Evolutionary conservation across 2,888 invertebrate genomes (phyloP).

Genomic region (Cepaea hortensis): DNA sequence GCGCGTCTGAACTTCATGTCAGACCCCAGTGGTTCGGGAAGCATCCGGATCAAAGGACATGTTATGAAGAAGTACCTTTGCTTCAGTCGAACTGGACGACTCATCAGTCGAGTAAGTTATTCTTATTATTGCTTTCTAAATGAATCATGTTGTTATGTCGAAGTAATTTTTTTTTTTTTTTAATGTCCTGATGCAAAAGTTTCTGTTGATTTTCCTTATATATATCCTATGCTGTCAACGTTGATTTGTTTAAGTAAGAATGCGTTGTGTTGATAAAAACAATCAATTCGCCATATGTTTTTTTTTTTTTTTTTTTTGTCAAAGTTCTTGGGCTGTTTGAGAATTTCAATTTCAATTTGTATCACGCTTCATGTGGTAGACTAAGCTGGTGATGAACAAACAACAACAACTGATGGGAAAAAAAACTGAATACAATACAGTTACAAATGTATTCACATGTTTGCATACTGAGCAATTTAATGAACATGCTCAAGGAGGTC

Average conservation of each 20-base stretch:
- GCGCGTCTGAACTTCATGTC: slow-evolving; percentile 46
- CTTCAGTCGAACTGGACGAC: slow-evolving; percentile 46
- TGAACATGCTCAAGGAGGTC: too few relatives aligned
- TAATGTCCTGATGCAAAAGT: background rate
- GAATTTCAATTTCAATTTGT: too few relatives aligned
- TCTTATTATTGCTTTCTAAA: background rate
- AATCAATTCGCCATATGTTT: too few relatives aligned
- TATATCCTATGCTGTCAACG: background rate
- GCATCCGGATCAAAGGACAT: slow-evolving; percentile 39
- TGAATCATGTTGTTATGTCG: background rate
- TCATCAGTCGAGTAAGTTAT: slow-evolving; percentile 50
- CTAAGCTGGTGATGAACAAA: too few relatives aligned
- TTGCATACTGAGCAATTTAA: too few relatives aligned
- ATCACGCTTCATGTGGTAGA: too few relatives aligned
- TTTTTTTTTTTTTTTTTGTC: too few relatives aligned
- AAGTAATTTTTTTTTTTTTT: background rate
- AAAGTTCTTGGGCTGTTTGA: too few relatives aligned
- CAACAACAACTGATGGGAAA: too few relatives aligned
- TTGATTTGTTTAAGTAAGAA: background rate
- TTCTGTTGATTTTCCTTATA: background rate
- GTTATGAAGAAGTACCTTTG: slow-evolving; percentile 47
- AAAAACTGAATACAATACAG: too few relatives aligned
- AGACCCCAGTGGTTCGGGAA: background rate
- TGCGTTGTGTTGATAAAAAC: too few relatives aligned
- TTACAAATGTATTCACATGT: too few relatives aligned